Evolutionary conservation across 2,888 invertebrate genomes (phyloP).

Genomic region (Anodontia alba): DNA sequence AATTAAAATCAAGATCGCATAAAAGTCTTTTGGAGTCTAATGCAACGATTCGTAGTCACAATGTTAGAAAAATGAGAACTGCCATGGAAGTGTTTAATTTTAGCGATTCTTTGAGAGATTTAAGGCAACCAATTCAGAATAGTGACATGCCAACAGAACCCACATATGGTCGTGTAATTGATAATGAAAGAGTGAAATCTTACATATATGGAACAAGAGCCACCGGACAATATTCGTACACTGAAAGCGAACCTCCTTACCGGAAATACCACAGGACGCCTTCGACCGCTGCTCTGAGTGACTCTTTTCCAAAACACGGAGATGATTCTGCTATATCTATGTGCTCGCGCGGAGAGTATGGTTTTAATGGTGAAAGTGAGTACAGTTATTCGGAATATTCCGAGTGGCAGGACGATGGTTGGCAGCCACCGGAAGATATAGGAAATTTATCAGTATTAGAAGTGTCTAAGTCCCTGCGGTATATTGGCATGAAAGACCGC

Average conservation of each 20-base stretch:
- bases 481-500: slow-evolving; percentile 82
- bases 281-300: slow-evolving; percentile 71
- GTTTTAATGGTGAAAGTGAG: slow-evolving; percentile 75
- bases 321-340: slow-evolving; percentile 80
- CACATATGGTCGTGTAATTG: slow-evolving; percentile 48
- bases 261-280: slow-evolving; percentile 61
- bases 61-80: slow-evolving; percentile 70
- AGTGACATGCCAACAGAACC: slow-evolving; percentile 36
- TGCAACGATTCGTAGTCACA: slow-evolving; percentile 78
- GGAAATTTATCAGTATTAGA: slow-evolving; percentile 76
- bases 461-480: slow-evolving; percentile 78
- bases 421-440: slow-evolving; percentile 78
- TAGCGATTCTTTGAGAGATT: slow-evolving; percentile 66
- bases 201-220: slow-evolving; percentile 52
- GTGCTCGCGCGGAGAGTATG: slow-evolving; percentile 74
- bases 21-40: slow-evolving; percentile 75
- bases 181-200: slow-evolving; percentile 55
- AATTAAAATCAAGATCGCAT: slow-evolving; percentile 66
- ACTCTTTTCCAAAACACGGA: slow-evolving; percentile 69
- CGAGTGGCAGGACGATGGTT: slow-evolving; percentile 75
- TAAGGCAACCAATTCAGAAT: slow-evolving; percentile 47
- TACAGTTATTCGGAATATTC: slow-evolving; percentile 78
- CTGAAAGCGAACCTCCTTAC: slow-evolving; percentile 72
- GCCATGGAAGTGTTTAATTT: slow-evolving; percentile 76
- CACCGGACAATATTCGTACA: slow-evolving; percentile 54